Percentiles rank a stretch among this genome's conserved stretches.
phyloP scores from a whole-genome alignment of 2,888 invertebrate species.

The Diogma glabrata region DNA sequence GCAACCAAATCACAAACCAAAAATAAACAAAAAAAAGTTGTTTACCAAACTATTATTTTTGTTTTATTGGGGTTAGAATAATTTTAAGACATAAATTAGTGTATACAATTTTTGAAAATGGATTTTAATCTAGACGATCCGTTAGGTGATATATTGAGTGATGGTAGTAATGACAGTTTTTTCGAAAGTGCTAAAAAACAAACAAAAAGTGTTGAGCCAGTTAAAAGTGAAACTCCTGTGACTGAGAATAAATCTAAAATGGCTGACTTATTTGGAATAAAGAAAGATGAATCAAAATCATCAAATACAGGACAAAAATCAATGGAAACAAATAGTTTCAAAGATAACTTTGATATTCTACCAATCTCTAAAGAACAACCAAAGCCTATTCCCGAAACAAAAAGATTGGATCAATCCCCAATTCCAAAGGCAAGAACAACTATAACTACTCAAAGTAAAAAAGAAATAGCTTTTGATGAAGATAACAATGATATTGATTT shows the following conservation, averaged over 20 bases:
- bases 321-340: background rate
- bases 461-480: constrained; percentile 21
- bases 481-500: constrained; percentile 30
- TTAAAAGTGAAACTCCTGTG: constrained; percentile 11
- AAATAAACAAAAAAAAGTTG: no score
- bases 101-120: constrained; percentile 28
- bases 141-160: constrained; percentile 51
- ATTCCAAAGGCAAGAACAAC: background rate
- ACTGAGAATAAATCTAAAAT: constrained; percentile 24
- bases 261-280: constrained; percentile 34
- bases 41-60: background rate
- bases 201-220: background rate
- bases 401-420: no score
- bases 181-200: constrained; percentile 40
- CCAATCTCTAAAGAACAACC: constrained; percentile 22
- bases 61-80: background rate
- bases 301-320: background rate
- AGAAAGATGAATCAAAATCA: constrained; percentile 25
- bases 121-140: constrained; percentile 51
- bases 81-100: background rate
- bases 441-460: no score
- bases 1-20: constrained; percentile 4
- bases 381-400: constrained; percentile 9
- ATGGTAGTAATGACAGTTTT: constrained; percentile 60
- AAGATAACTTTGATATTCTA: constrained; percentile 9